Evolutionary conservation across 1,140 invertebrate species (phyloP), one percentile per base, ranked within the genome.

Genomic region (Drosophila albomicans): DNA sequence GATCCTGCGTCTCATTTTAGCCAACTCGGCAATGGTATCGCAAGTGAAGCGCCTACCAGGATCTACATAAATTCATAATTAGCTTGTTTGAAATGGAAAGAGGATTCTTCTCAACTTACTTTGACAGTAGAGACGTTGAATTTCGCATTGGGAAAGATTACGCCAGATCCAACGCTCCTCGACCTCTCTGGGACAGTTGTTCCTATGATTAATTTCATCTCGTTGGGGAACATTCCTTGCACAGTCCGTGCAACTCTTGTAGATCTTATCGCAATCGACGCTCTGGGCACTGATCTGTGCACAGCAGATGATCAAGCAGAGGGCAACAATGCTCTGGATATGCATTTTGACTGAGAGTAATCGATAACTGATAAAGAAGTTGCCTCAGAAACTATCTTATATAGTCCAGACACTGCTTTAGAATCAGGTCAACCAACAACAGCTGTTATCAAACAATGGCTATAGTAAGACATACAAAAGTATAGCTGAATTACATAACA

Each of bases 221-320:
- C 28, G 6, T 61, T 65, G 1, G 38, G 45, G 5, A 28, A n/a
- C 5, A 1, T 20, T 0, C 16, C 28, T 0, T 46, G 6, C 8
- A 48, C 81, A 85, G 6, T 30, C 4, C 7, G 25, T 20, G 35
- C 81, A 85, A 13, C 64, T 58, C 0, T 30, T 51, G 6, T 20
- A 48, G n/a, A 85, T 32, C 6, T 11, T 49, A 0, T 20, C 45
- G 3, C 81, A 85, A 13, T 85, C 73, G 6, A 16, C 20, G 3
- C 16, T 16, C 59, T 73, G 81, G 3, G 63, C 75, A 64, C 52
- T 41, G 11, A 57, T 52, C 7, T 13, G 15, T 16, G 49, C 51
- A 46, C 54, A 80, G 20, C 74, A 58, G n/a, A 66, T 46, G 2
- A 81, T 41, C 41, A 85, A 35, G 16, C 74, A 6, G 0, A 78